phyloP scores from a whole-genome alignment of 2,888 invertebrate species.

The Baronia brevicornis region DNA sequence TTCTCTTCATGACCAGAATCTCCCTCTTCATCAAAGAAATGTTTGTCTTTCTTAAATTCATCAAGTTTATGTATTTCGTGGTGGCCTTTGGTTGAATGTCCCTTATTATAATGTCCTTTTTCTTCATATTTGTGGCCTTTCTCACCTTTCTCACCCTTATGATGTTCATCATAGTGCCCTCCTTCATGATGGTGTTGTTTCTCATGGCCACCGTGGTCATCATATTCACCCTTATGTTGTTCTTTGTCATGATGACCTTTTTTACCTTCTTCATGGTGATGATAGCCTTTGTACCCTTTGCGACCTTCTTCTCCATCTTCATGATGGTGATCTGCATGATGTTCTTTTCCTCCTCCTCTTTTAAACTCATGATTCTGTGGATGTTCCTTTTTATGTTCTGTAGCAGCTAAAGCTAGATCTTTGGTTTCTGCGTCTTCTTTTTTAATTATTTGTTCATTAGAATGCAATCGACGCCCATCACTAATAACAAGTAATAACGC shows the following conservation, averaged over 20 bases:
- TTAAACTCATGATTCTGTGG: constrained; percentile 67
- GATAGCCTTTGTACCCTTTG: constrained; percentile 82
- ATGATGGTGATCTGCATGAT: constrained; percentile 78
- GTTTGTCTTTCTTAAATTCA: constrained; percentile 90
- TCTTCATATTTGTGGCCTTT: constrained; percentile 80
- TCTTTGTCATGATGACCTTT: constrained; percentile 86
- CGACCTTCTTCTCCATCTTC: constrained; percentile 82
- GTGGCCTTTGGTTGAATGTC: constrained; percentile 90
- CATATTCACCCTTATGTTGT: constrained; percentile 77
- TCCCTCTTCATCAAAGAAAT: constrained; percentile 90
- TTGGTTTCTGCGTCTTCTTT: constrained; percentile 27
- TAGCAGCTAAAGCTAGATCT: constrained; percentile 57
- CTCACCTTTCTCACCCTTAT: constrained; percentile 80
- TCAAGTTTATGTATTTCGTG: constrained; percentile 90
- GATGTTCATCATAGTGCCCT: constrained; percentile 78
- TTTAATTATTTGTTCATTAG: constrained; percentile 26
- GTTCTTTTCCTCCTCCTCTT: constrained; percentile 80
- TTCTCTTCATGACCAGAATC: constrained; percentile 88
- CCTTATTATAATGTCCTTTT: constrained; percentile 86
- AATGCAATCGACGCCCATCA: constrained; percentile 45
- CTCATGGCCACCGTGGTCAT: constrained; percentile 78
- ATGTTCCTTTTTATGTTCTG: constrained; percentile 66
- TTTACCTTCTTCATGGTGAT: constrained; percentile 80
- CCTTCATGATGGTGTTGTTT: constrained; percentile 79
- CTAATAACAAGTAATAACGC: constrained; percentile 33